These are phyloP conservation scores for Excalfactoria chinensis DNA, from an alignment of 2,113 vertebrate species.

Conservation along the genomic window DNA sequence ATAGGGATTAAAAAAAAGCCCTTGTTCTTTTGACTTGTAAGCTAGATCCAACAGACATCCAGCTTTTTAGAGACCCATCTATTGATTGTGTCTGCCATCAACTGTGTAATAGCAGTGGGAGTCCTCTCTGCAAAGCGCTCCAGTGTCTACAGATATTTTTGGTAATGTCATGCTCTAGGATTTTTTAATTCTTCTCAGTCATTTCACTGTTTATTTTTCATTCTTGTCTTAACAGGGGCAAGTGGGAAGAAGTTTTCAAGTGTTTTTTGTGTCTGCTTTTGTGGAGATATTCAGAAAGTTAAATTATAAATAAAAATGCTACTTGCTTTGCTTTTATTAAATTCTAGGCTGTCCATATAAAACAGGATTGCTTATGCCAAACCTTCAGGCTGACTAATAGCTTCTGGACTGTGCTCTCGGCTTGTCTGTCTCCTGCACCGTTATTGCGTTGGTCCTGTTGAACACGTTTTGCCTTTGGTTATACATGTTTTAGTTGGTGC, in stretches of 20 bases:
- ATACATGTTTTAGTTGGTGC: background rate
- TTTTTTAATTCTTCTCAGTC: background rate
- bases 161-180: accelerated
- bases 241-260: background rate
- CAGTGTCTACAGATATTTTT: background rate
- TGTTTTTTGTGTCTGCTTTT: background rate
- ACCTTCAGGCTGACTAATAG: background rate
- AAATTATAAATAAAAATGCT: background rate
- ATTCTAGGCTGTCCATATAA: background rate
- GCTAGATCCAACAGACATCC: background rate
- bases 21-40: background rate
- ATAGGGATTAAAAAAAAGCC: background rate
- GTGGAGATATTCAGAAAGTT: background rate
- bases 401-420: background rate
- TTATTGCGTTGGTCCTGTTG: background rate
- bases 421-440: background rate
- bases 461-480: conserved; percentile 37
- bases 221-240: background rate
- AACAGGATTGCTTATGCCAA: background rate
- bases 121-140: background rate
- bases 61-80: background rate
- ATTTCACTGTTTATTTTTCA: background rate
- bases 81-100: background rate
- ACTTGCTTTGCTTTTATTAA: background rate
- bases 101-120: background rate